A percentile compares a stretch with the other conserved stretches of the same genome.
Evolutionary conservation across 2,113 vertebrate genomes (phyloP).

Genomic region (Promerops cafer): DNA sequence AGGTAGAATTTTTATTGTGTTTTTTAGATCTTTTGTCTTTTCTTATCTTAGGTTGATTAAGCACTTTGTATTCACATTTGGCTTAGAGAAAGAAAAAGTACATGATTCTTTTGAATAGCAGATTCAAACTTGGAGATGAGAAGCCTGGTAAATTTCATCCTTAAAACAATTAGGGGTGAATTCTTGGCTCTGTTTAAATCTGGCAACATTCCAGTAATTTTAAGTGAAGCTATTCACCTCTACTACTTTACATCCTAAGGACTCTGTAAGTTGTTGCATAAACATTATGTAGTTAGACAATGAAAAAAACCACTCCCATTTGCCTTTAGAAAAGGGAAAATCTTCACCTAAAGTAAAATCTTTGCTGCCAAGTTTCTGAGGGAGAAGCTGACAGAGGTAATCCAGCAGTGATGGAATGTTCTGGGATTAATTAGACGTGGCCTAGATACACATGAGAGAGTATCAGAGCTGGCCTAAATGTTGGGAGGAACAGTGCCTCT

Average conservation of each 20-base stretch:
- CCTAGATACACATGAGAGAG: not conserved
- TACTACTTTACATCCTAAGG: not conserved
- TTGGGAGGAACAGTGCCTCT: not conserved
- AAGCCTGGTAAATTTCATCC: not conserved
- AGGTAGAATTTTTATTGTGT: not conserved
- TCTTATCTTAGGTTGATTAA: not conserved
- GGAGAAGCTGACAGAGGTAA: not conserved
- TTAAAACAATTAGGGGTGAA: not conserved
- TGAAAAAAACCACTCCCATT: not conserved
- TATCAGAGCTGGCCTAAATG: not conserved
- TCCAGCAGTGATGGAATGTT: not conserved
- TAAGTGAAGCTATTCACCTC: not conserved
- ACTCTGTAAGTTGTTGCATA: not conserved
- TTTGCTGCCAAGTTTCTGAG: not conserved
- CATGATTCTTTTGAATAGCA: not conserved
- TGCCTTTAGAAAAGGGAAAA: not conserved
- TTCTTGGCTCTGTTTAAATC: not conserved
- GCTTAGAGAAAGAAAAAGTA: not conserved
- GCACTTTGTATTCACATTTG: not conserved
- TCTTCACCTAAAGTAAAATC: not conserved
- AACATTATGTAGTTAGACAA: not conserved
- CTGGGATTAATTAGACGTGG: not conserved
- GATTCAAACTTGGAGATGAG: not conserved
- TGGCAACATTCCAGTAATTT: not conserved
- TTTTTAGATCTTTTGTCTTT: not conserved